A percentile compares a stretch with the other conserved stretches of the same genome.
Evolutionary conservation across 2,113 vertebrate species (phyloP).

Genomic region (Isurus oxyrinchus): DNA sequence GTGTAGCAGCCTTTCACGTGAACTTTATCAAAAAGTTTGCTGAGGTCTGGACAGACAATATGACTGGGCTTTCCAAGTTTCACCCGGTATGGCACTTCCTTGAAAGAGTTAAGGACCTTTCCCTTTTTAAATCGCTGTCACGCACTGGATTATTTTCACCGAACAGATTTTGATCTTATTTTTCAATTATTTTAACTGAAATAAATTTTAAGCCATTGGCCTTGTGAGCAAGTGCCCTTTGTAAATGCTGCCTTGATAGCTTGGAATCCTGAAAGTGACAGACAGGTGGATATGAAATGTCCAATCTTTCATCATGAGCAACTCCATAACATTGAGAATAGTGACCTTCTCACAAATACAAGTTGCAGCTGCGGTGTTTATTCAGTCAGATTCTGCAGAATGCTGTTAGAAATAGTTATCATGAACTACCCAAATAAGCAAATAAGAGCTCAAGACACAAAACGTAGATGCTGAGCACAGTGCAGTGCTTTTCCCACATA

Average conservation of each 20-base stretch:
- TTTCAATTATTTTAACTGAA: not conserved
- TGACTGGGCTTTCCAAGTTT: not conserved
- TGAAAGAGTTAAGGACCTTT: not conserved
- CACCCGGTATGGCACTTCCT: not conserved
- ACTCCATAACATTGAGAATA: not conserved
- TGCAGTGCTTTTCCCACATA: not conserved
- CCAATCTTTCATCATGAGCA: not conserved
- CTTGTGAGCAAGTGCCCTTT: not conserved
- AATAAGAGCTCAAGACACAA: not conserved
- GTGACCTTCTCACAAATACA: not conserved
- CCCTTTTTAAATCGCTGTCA: not conserved
- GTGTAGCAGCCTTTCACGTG: not conserved
- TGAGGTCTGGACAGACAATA: not conserved
- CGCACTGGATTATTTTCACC: not conserved
- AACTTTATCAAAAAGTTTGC: not conserved
- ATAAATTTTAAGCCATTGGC: not conserved
- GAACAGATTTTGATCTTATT: not conserved
- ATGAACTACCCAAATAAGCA: not conserved
- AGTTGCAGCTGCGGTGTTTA: not conserved
- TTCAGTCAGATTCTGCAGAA: not conserved
- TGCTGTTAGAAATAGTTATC: not conserved
- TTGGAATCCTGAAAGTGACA: not conserved
- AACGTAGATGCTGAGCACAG: not conserved
- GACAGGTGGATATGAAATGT: not conserved
- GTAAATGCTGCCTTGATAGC: not conserved